Conservation (phyloP, 2,113 vertebrate genomes). For the Solenodon paradoxus region DNA sequence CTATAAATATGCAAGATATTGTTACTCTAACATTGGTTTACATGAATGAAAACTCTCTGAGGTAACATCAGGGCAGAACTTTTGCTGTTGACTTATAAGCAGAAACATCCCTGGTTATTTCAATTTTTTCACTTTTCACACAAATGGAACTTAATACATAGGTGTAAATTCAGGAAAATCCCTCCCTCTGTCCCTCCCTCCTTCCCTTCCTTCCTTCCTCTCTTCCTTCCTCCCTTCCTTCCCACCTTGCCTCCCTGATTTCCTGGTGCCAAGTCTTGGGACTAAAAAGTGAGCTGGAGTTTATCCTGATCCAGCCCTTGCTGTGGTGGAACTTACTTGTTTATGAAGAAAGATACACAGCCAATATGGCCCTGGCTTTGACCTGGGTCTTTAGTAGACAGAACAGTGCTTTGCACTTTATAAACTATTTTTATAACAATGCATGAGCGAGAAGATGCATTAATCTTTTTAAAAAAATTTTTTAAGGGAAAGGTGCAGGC, state of each 20-base stretch:
- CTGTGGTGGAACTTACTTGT: neutral
- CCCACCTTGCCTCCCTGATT: no score
- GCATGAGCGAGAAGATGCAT: no score
- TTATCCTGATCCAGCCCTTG: fast-evolving
- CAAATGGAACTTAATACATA: neutral
- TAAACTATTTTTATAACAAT: neutral
- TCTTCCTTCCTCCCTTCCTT: neutral
- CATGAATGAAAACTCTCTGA: neutral
- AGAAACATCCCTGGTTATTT: neutral
- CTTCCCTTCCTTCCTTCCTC: neutral
- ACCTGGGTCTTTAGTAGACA: neutral
- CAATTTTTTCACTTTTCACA: neutral
- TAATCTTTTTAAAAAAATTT: no score
- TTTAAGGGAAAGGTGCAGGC: no score
- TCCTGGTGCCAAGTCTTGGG: no score
- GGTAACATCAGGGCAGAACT: neutral
- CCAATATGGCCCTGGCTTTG: neutral
- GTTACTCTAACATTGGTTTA: neutral
- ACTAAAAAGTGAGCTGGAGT: neutral
- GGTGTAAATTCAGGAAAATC: neutral
- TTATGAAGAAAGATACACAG: neutral
- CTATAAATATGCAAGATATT: neutral
- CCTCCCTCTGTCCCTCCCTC: fast-evolving
- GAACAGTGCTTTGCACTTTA: neutral
- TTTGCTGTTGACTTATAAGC: neutral